Evolutionary conservation across 2,888 invertebrate genomes (phyloP).

Genomic region (Trissolcus japonicus): DNA sequence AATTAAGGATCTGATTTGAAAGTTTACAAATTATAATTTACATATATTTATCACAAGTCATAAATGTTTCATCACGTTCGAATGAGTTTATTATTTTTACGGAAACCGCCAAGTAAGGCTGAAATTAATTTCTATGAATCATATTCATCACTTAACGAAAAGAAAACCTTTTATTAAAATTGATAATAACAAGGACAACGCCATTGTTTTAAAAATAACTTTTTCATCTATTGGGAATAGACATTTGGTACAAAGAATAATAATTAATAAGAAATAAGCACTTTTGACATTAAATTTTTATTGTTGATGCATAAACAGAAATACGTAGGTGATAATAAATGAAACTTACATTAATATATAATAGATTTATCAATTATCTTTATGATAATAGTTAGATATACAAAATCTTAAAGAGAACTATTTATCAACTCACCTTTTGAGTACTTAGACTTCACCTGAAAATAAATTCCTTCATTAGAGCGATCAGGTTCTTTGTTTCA

Average conservation of each 20-base stretch:
- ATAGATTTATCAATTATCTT: neutral
- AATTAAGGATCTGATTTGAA: constrained; percentile 12
- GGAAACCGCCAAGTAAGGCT: constrained; percentile 17
- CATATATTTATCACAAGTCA: constrained; percentile 41
- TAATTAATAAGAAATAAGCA: neutral
- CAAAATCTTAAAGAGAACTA: constrained; percentile 11
- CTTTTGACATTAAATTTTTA: constrained; percentile 21
- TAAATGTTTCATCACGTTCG: constrained; percentile 17
- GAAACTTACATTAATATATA: constrained; percentile 40
- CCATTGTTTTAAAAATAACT: too few relatives aligned
- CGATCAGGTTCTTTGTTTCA: neutral
- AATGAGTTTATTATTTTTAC: too few relatives aligned
- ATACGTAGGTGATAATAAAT: constrained; percentile 26
- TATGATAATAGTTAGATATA: neutral
- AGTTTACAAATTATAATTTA: constrained; percentile 32
- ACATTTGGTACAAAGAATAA: neutral
- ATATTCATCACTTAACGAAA: too few relatives aligned
- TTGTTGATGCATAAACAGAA: constrained; percentile 37
- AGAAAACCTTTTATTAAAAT: neutral
- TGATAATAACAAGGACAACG: too few relatives aligned
- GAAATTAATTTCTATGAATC: neutral
- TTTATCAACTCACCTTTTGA: constrained; percentile 47
- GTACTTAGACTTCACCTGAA: constrained; percentile 49
- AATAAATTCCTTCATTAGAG: constrained; percentile 49
- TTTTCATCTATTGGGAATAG: too few relatives aligned